A percentile compares a stretch with the other conserved stretches of the same genome.
These are phyloP conservation scores for Tachysurus vachellii DNA, from an alignment of 2,113 vertebrate genomes.

Conservation along the genomic window DNA sequence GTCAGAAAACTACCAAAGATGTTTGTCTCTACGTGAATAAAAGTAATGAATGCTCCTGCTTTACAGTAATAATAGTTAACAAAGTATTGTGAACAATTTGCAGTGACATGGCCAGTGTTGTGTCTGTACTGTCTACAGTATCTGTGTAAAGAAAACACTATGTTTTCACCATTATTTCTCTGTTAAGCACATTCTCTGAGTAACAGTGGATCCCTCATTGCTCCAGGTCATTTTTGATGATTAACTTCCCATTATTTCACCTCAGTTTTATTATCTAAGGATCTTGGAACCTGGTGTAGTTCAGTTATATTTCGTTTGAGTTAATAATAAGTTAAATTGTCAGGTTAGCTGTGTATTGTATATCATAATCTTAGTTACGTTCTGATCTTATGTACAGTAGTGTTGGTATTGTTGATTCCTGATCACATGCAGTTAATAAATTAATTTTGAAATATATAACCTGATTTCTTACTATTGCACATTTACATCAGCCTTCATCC, in stretches of 20 bases:
- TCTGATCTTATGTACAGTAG: neutral
- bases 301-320: neutral
- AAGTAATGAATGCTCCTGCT: neutral
- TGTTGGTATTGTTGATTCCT: neutral
- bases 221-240: neutral
- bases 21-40: neutral
- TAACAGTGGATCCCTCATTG: neutral
- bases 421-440: neutral
- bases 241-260: neutral
- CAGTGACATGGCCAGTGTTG: neutral
- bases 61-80: neutral
- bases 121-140: neutral
- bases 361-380: neutral
- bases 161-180: neutral
- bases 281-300: neutral
- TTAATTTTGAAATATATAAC: neutral
- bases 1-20: neutral
- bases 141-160: neutral
- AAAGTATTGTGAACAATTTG: neutral
- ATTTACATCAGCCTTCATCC: neutral
- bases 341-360: neutral
- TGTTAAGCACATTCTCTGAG: neutral
- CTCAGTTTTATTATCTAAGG: neutral
- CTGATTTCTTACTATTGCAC: neutral
- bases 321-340: neutral